A percentile compares a stretch with the other conserved stretches of the same genome.
Evolutionary conservation across 2,888 invertebrate species (phyloP).

Genomic region (Idaea biselata): DNA sequence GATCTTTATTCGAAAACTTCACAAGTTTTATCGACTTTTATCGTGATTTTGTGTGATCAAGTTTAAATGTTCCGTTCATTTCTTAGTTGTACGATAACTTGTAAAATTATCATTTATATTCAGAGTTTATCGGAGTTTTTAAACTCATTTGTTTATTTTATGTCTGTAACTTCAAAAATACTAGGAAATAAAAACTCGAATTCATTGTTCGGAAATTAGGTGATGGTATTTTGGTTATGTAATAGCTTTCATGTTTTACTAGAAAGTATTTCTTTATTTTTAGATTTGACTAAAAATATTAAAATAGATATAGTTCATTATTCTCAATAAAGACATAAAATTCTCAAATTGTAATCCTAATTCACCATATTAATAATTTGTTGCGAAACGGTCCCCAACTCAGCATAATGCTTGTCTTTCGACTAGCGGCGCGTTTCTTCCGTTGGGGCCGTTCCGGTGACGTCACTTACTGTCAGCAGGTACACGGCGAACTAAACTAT

Average conservation of each 20-base stretch:
- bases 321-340: too few species aligned
- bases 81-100: conserved; percentile 11
- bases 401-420: too few species aligned
- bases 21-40: conserved; percentile 36
- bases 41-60: conserved; percentile 27
- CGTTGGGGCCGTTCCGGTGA: too few species aligned
- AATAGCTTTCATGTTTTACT: neutral
- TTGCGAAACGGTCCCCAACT: too few species aligned
- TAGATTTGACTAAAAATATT: neutral
- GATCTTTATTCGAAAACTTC: conserved; percentile 52
- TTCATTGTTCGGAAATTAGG: conserved; percentile 3
- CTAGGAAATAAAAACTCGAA: neutral
- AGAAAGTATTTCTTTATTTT: neutral
- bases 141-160: conserved; percentile 14
- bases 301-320: too few species aligned
- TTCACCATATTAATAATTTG: too few species aligned
- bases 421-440: too few species aligned
- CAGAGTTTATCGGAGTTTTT: conserved; percentile 9
- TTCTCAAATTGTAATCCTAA: too few species aligned
- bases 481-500: too few species aligned
- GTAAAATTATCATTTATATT: conserved; percentile 7
- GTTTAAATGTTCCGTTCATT: conserved; percentile 25
- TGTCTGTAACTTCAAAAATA: conserved; percentile 6
- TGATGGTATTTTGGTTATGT: conserved; percentile 16
- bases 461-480: too few species aligned